Base-by-base conservation (phyloP, 2,797 vertebrate species). In the Molossus alvarezi region DNA sequence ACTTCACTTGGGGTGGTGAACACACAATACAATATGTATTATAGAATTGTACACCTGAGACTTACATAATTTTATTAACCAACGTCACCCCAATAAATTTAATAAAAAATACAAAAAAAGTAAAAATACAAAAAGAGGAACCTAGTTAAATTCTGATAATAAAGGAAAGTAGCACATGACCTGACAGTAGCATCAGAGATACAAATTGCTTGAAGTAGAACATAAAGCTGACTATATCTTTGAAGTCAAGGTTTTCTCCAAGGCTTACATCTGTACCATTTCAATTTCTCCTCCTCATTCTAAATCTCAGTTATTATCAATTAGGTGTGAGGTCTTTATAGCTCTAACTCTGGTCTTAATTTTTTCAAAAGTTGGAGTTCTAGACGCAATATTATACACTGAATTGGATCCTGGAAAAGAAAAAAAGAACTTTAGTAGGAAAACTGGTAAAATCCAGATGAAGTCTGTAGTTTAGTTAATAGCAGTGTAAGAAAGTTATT, bases 81-180 rank as follows among this genome's bases (percentile, higher is more conserved):
- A 37, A 14, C 41, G 20, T 37, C n/a, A 79, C 12, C n/a, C 20
- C 55, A 79, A 79, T 57, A 37, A 79, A 37, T 21, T 79, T 20
- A 79, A 79, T 57, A 37, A 77, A 77, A 77, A 77, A 23, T 7
- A 57, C n/a, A 57, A 77, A 71, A 37, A 71, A 71, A 14, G 33
- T n/a, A 33, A 67, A 76, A 76, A 53, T 20, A n/a, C 48, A 20
- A 53, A 64, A 95, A 79, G 29, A 67, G 67, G 83, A 62, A 1
- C 17, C 5, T 79, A 67, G 18, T 48, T 41, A 72, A 12, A 69
- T 90, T 29, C 48, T 89, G 27, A 91, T 60, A 91, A 93, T 85
- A 91, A 94, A 81, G 25, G 18, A 81, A 86, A 96, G 83, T 80
- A 64, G 12, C 48, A 85, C 41, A 48, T 53, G 33, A n/a, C 41